A percentile compares a stretch with the other conserved stretches of the same genome.
phyloP scores from a whole-genome alignment of 1,140 invertebrate species.

The Halyomorpha halys region DNA sequence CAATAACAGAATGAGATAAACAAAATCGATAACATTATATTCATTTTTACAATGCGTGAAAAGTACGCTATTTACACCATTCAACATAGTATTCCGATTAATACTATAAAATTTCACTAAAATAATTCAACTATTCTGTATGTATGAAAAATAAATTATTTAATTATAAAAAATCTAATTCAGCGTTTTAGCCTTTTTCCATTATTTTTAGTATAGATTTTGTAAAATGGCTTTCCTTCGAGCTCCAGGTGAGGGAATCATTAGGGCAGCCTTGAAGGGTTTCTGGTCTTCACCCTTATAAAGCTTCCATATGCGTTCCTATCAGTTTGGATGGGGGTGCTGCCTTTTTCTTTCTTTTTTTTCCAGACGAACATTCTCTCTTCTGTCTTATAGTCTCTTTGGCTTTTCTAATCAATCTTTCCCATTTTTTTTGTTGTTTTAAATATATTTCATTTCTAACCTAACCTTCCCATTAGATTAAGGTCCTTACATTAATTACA shows the following conservation, averaged over 20 bases:
- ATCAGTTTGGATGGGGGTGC: not conserved
- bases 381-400: too few relatives aligned
- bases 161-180: conserved; percentile 21
- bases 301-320: conserved; percentile 5
- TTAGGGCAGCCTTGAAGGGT: not conserved
- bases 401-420: too few relatives aligned
- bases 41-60: conserved; percentile 15
- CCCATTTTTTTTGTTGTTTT: too few relatives aligned
- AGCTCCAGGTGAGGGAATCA: conserved; percentile 5
- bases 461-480: not conserved
- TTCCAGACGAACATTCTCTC: too few relatives aligned
- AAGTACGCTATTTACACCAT: conserved; percentile 25
- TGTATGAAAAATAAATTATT: conserved; percentile 26
- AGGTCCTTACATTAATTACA: conserved; percentile 7
- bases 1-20: conserved; percentile 12
- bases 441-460: too few relatives aligned
- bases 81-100: conserved; percentile 21
- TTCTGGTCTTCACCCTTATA: conserved; percentile 3
- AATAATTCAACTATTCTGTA: conserved; percentile 26
- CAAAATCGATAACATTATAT: conserved; percentile 6
- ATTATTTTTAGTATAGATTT: conserved; percentile 13
- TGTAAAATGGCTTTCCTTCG: not conserved
- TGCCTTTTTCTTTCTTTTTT: not conserved
- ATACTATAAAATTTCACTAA: conserved; percentile 26
- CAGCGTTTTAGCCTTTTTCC: conserved; percentile 12